Evolutionary conservation across 2,113 vertebrate genomes (phyloP).

Genomic region (Xenopus laevis): DNA sequence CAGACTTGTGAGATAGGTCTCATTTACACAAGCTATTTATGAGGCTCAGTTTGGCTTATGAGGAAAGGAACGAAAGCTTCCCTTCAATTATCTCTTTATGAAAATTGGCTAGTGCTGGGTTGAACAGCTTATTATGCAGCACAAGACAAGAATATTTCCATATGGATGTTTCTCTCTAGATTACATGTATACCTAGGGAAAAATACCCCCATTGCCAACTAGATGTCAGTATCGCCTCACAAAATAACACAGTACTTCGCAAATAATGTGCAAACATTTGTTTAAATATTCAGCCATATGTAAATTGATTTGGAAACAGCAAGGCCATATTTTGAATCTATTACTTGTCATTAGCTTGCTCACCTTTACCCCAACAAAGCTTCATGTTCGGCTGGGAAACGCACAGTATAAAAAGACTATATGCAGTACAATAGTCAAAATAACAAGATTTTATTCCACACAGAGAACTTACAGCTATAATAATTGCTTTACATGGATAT

Average conservation of each 20-base stretch:
- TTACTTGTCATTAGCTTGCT: constrained; percentile 32
- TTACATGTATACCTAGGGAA: too few species aligned
- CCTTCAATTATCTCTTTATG: too few species aligned
- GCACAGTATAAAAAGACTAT: not conserved
- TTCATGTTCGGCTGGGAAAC: constrained; percentile 12
- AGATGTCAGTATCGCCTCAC: constrained; percentile 32
- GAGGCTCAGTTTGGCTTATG: too few species aligned
- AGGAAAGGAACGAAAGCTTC: too few species aligned
- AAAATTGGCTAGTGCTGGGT: too few species aligned
- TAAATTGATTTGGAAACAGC: constrained; percentile 37
- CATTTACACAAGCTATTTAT: too few species aligned
- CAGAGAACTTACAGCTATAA: not conserved
- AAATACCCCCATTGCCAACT: not conserved
- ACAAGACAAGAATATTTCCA: too few species aligned
- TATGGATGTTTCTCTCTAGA: too few species aligned
- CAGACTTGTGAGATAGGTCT: too few species aligned
- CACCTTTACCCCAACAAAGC: constrained; percentile 26
- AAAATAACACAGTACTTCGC: not conserved
- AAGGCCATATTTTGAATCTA: constrained; percentile 35
- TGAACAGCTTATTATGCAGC: too few species aligned
- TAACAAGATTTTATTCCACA: not conserved
- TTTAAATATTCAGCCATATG: constrained; percentile 29
- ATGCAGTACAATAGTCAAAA: not conserved
- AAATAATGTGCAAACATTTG: constrained; percentile 3
- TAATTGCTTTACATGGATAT: not conserved